Percentiles rank a stretch among this genome's conserved stretches.
Conservation (phyloP, 1,140 invertebrate species). For the Papilio polyxenes region DNA sequence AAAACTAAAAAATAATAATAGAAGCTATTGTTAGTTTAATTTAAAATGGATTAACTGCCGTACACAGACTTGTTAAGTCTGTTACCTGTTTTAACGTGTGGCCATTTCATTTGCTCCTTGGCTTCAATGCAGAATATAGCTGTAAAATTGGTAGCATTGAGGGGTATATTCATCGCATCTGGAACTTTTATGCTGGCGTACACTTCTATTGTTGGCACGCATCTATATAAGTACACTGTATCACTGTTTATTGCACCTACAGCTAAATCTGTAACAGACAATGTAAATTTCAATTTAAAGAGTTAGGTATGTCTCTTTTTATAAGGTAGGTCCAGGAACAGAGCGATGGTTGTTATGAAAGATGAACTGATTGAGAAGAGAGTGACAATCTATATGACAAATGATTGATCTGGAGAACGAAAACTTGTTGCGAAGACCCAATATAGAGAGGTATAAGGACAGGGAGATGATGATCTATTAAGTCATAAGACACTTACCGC, state of each 20-base stretch:
- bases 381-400: not conserved
- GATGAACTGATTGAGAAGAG: not conserved
- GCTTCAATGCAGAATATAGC: constrained; percentile 73
- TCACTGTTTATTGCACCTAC: constrained; percentile 83
- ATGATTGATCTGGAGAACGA: not conserved
- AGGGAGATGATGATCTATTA: not conserved
- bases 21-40: not conserved
- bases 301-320: no score
- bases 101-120: constrained; percentile 45
- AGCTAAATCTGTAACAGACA: constrained; percentile 80
- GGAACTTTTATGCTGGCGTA: constrained; percentile 69
- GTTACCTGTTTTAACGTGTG: constrained; percentile 52
- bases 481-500: constrained; percentile 66
- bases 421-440: not conserved
- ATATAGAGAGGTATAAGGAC: no score
- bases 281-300: not conserved
- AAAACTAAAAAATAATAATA: constrained; percentile 53
- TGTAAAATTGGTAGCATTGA: constrained; percentile 77
- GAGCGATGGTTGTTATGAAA: not conserved
- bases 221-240: constrained; percentile 81
- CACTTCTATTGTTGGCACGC: constrained; percentile 81
- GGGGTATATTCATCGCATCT: constrained; percentile 76
- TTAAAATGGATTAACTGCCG: not conserved
- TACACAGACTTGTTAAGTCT: not conserved
- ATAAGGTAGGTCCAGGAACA: not conserved